Percentiles rank a stretch among this genome's conserved stretches.
Conservation (phyloP, 1,140 invertebrate species). For the Drosophila lacertosa region DNA sequence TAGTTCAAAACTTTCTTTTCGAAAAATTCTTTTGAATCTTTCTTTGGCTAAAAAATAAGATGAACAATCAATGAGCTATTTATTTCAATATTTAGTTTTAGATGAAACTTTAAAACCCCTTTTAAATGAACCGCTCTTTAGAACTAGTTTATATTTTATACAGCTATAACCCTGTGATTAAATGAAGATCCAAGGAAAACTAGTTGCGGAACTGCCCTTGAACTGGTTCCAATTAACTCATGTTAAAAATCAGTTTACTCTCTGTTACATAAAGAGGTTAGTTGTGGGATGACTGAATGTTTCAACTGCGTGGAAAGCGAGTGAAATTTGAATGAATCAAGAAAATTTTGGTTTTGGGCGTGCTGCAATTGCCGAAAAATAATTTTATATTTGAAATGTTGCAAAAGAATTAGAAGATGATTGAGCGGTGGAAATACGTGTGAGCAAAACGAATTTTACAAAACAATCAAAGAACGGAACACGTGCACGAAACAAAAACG, state of each 20-base stretch:
- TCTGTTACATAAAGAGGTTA: not conserved
- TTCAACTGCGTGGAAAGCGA: slow-evolving; percentile 12
- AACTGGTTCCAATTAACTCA: slow-evolving; percentile 7
- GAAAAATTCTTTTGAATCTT: no score
- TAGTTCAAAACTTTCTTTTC: no score
- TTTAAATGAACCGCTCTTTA: not conserved
- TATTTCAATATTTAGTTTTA: no score
- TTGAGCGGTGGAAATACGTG: slow-evolving; percentile 85
- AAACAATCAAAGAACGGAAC: slow-evolving; percentile 80
- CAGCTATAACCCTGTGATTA: no score
- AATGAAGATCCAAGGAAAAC: not conserved
- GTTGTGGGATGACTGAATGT: slow-evolving; percentile 21
- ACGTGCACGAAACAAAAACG: slow-evolving; percentile 68
- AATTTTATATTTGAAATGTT: no score
- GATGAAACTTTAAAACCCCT: no score
- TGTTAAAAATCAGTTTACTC: no score
- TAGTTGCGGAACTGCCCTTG: not conserved
- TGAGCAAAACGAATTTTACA: slow-evolving; percentile 84
- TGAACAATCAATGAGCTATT: no score
- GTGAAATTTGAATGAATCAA: slow-evolving; percentile 28
- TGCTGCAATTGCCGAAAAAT: slow-evolving; percentile 67
- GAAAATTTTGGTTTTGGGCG: slow-evolving; percentile 38
- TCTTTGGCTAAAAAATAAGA: no score
- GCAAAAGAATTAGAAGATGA: slow-evolving; percentile 42
- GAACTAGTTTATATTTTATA: not conserved